Conservation (phyloP, 2,797 vertebrate species). For the Emys orbicularis region DNA sequence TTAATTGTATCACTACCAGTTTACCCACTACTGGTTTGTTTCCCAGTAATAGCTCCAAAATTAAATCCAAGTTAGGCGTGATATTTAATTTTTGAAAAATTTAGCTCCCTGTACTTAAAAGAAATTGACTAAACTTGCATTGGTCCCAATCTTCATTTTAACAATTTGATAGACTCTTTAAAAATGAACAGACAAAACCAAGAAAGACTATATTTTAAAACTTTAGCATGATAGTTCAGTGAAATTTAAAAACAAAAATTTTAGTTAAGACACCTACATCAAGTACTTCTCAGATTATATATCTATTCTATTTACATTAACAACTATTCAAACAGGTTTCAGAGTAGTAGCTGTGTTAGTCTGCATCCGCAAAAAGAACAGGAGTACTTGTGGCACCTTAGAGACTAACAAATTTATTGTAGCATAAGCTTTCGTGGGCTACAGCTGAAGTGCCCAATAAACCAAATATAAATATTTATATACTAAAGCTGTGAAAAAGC, state of each 20-base stretch:
- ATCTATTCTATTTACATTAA: background rate
- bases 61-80: background rate
- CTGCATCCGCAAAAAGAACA: too few relatives aligned
- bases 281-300: background rate
- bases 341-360: too few relatives aligned
- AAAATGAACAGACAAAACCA: background rate
- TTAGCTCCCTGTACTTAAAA: background rate
- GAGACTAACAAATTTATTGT: too few relatives aligned
- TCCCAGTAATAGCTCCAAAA: background rate
- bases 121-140: background rate
- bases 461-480: conserved; percentile 2
- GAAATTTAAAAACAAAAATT: background rate
- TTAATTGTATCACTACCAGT: background rate
- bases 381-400: too few relatives aligned
- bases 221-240: background rate
- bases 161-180: background rate
- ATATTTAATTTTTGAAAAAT: background rate
- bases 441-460: background rate
- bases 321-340: background rate
- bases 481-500: background rate
- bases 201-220: background rate
- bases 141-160: background rate
- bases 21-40: background rate
- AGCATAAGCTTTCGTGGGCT: too few relatives aligned
- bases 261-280: background rate